A percentile compares a stretch with the other conserved stretches of the same genome.
These are phyloP conservation scores for Zoroaster sp. DNA, from an alignment of 53 echinoderm and acorn worm species.

Conservation along the genomic window DNA sequence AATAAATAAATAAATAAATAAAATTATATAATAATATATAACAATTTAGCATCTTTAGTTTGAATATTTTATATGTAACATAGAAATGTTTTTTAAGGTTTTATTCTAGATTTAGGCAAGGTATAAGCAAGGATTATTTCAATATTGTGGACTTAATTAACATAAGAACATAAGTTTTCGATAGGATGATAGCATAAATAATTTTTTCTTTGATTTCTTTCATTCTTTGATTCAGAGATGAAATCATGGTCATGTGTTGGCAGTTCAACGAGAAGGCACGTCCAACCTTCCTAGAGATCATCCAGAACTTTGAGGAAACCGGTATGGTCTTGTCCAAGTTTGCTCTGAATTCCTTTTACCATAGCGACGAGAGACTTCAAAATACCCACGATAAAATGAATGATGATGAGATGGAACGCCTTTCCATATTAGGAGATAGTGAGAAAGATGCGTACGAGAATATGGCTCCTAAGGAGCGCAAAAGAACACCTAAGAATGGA, in stretches of 20 bases:
- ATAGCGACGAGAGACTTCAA: conserved; percentile 61
- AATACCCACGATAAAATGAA: conserved; percentile 49
- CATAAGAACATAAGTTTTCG: too few relatives aligned
- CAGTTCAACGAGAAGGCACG: conserved; percentile 91
- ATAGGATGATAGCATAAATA: too few relatives aligned
- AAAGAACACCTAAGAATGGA: conserved; percentile 38
- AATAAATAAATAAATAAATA: too few relatives aligned
- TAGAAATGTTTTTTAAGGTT: too few relatives aligned
- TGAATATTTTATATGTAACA: too few relatives aligned
- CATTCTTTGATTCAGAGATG: conserved; percentile 62
- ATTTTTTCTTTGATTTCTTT: too few relatives aligned
- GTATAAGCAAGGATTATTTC: too few relatives aligned
- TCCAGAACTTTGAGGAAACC: conserved; percentile 69
- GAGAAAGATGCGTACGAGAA: conserved; percentile 62
- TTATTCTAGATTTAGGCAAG: too few relatives aligned
- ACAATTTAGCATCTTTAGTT: too few relatives aligned
- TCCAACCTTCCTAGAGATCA: conserved; percentile 84
- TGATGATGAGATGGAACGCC: conserved; percentile 68
- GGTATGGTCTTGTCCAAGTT: conserved; percentile 70
- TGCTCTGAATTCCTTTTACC: conserved; percentile 74
- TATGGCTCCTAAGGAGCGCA: conserved; percentile 44
- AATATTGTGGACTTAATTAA: too few relatives aligned
- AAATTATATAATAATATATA: too few relatives aligned
- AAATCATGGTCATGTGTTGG: conserved; percentile 94
- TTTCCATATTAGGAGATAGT: conserved; percentile 67